Base-by-base conservation (phyloP, 2,888 invertebrate genomes). In the Allophyes oxyacanthae region DNA sequence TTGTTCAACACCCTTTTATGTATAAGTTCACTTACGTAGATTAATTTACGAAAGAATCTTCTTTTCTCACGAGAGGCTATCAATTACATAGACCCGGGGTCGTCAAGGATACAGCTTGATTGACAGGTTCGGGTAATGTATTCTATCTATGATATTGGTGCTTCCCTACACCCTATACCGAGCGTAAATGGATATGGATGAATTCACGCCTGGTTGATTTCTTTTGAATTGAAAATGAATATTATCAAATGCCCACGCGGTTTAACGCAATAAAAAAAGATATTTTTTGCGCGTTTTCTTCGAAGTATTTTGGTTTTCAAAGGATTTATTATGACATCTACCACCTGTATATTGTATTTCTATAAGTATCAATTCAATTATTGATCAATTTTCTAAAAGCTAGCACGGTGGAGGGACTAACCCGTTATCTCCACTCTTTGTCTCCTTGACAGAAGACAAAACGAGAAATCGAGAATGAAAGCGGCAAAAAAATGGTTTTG, bases 61-160 rank as follows among this genome's bases (percentile, higher is more conserved):
- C 62, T 70, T 72, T 72, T 72, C 73, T 74, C 64, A 72, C 70
- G 64, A 78, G 71, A 79, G 77, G 83, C 87, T 87, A 89, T 90
- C 88, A 86, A 89, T 90, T 88, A 86, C 86, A 82, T 69, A 77
- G 79, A 74, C 69, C 66, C 58, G 63, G 72, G 76, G 81, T 85
- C 81, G 84, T 82, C 85, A 83, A 83, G 86, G 84, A 80, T 84
- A 85, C 83, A 68, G 75, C 77, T 79, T 89, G 89, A 90, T 89
- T 87, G 90, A 89, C 89, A 85, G 84, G 79, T 79, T 83, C 75
- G 81, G 81, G 77, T 84, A 84, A 85, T 84, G 79, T 81, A 78
- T 77, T 77, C 77, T 67, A 73, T 82, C 77, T 67, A 73, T 82
- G 79, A 81, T 79, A 76, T 77, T 79, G 67, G 57, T 66, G 64